phyloP scores from a whole-genome alignment of 2,113 vertebrate species.

The Chaetura pelagica region DNA sequence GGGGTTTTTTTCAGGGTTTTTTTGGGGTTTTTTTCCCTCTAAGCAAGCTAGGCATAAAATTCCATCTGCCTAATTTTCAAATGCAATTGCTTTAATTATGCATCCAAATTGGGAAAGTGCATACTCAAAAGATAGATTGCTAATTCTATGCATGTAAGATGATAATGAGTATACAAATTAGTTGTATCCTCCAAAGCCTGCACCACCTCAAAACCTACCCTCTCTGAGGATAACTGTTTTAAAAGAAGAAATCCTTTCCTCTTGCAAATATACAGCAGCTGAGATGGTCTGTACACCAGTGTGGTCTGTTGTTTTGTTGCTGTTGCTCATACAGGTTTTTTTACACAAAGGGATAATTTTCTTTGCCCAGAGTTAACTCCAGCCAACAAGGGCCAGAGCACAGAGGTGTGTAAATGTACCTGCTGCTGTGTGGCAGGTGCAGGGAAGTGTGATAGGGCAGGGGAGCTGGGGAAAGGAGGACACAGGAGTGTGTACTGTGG shows the following conservation, averaged over 20 bases:
- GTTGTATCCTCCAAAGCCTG: not conserved
- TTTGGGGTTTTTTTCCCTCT: not conserved
- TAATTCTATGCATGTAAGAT: not conserved
- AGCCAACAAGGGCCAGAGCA: not conserved
- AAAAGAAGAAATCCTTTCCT: not conserved
- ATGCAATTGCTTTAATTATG: slow-evolving; percentile 44
- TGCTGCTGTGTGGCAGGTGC: not conserved
- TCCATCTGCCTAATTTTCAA: slow-evolving; percentile 47
- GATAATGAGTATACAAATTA: not conserved
- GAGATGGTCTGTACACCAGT: not conserved
- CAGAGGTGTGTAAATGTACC: not conserved
- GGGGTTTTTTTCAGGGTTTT: not conserved
- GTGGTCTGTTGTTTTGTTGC: not conserved
- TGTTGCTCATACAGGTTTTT: not conserved
- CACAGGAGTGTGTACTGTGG: not conserved
- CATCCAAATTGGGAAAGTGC: slow-evolving; percentile 5
- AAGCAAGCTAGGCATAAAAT: not conserved
- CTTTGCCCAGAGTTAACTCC: not conserved
- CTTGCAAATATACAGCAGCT: not conserved
- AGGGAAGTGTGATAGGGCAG: not conserved
- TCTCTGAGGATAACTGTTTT: not conserved
- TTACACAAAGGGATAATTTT: not conserved
- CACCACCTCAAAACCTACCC: not conserved
- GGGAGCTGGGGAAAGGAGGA: not conserved
- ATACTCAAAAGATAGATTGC: not conserved